Evolutionary conservation across 2,888 invertebrate genomes (phyloP), one percentile per base, ranked within the genome.

Genomic region (Brachynemurus nebulosus): DNA sequence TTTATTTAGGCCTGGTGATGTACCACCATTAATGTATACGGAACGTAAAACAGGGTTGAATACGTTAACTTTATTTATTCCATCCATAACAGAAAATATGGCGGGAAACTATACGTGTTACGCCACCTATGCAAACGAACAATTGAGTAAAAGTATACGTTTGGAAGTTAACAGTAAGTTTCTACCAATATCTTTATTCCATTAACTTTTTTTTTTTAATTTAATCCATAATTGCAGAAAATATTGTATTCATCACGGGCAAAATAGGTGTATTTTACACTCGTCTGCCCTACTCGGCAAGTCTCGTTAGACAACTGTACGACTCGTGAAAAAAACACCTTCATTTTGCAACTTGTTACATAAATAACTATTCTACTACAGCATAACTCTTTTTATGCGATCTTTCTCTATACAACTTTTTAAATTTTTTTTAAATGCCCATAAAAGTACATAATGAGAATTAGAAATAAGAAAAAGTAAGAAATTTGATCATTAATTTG

Each of bases 71-170:
- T 71, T 90, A 47, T 79, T 86, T 61, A 84, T 89, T 60, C 73
- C 78, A 40, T 76, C 78, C 27, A 69, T 89, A 53, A 73, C 76
- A 33, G 78, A 80, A 51, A 73, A 79, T 45, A 82, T 89, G 70
- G 81, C 78, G 27, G 90, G 90, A 46, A 74, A 69, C 53, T 91
- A 90, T 66, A 83, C 78, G 48, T 91, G 91, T 59, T 72, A 74
- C 20, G 86, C 85, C n/a, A 78, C 72, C 47, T 90, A 88, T 64
- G 82, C 86, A 47, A 78, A 79, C 45, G 72, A 79, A 57, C 67
- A 69, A 23, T 64, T 88, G 42, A 69, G 67, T 52, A 76, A 76
- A 45, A 73, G 73, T 48, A 82, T 86, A 35, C 67, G 70, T 54
- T 74, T 88, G 55, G 78, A 78, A 55, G 82, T 85, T 47, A 83